Evolutionary conservation across 2,113 vertebrate species (phyloP), one percentile per base, ranked within the genome.

Genomic region (Atlantisia rogersi): DNA sequence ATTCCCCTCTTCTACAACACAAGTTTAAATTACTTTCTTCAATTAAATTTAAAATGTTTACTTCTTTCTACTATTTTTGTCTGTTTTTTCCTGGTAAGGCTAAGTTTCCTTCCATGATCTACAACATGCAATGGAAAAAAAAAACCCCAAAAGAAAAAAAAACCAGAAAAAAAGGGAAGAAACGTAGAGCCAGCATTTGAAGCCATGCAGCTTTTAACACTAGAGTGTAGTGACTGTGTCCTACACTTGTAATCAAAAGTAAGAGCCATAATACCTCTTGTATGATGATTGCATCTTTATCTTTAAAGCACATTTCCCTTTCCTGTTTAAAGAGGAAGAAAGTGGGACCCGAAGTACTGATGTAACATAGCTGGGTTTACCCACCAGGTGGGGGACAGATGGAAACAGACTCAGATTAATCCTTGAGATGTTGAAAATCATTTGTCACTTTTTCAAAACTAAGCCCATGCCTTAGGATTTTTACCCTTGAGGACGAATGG

Each of bases 281-380:
- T 35, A 31, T 48, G 83, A 82, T 25, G 64, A 46, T 67, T 52
- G 18, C 39, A 75, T 44, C 46, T 69, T 93, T 83, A 83, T 63
- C 52, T 88, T n/a, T 81, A 65, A 88, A 86, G 60, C 53, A 68
- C 39, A 68, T 90, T 96, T 92, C 59, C 35, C 35, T 81, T 93
- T 95, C 82, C 46, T 81, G 59, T 73, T 84, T 53, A 83, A 88
- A 90, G 48, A 83, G 24, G 24, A 92, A 84, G 65, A 92, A 87
- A 94, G 29, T 69, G 78, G 92, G 83, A 89, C 44, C 48, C 18
- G 25, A 42, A 85, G 48, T 65, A 85, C 21, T 11, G 3, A 26
- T n/a, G 22, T 60, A 63, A 73, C 20, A 44, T 15, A 40, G 13
- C 7, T 1, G 6, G 20, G 16, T 63, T 83, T 83, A 88, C 46